Percentiles rank a stretch among this genome's conserved stretches.
Evolutionary conservation across 2,113 vertebrate genomes (phyloP).

Genomic region (Eira barbara): DNA sequence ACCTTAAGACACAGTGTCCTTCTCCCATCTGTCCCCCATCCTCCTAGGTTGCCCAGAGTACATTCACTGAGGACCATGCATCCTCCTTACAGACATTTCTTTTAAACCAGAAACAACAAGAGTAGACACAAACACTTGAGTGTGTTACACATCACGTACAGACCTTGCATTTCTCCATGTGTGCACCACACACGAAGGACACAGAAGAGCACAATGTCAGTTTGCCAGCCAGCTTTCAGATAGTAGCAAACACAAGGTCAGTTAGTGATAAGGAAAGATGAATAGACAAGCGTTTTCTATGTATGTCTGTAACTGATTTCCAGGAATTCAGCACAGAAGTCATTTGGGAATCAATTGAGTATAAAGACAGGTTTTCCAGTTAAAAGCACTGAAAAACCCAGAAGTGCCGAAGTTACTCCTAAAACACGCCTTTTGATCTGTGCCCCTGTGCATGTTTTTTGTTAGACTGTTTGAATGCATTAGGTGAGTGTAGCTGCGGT

Average conservation of each 20-base stretch:
- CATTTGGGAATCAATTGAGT: neutral
- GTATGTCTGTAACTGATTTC: neutral
- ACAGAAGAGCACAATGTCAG: fast-evolving
- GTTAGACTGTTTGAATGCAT: fast-evolving
- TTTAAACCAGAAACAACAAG: neutral
- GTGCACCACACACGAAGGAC: fast-evolving
- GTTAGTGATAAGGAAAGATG: neutral
- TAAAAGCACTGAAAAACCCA: neutral
- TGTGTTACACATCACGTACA: fast-evolving
- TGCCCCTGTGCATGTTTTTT: fast-evolving
- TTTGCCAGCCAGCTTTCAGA: fast-evolving
- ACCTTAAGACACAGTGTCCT: neutral
- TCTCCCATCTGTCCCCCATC: neutral
- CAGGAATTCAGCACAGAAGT: fast-evolving
- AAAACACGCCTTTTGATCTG: too few species aligned
- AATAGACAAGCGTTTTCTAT: fast-evolving
- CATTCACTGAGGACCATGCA: fast-evolving
- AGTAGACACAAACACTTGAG: fast-evolving
- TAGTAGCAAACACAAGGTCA: neutral
- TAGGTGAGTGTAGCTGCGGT: fast-evolving
- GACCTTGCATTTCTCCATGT: fast-evolving
- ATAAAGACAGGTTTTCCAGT: neutral
- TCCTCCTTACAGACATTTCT: fast-evolving
- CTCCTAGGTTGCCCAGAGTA: neutral
- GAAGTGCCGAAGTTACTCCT: neutral